Evolutionary conservation across 2,797 vertebrate species (phyloP), one percentile per base, ranked within the genome.

Genomic region (Pseudochaenichthys georgianus): DNA sequence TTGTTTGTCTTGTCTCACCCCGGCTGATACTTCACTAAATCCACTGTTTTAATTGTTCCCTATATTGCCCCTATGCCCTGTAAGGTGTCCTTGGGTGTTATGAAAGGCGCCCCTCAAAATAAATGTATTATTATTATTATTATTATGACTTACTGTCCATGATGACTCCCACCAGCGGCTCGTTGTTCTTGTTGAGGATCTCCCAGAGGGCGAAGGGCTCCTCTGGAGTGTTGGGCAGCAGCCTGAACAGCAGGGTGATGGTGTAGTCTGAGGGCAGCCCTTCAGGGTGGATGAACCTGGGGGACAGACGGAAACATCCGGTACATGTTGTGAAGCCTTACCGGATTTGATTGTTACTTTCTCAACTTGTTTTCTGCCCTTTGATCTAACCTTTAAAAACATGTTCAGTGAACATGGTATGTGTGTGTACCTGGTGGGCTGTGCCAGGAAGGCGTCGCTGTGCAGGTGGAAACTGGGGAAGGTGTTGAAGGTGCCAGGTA

Each of bases 151-250:
- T 95, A 99, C 98, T 98, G 82, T 99, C 98, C 85, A 99, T 92
- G 89, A 99, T 98, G 82, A 99, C 95, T 31, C 98, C 98, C 77
- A 98, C 96, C 85, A 98, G 86, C 0, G 98, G 97, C 75, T 98
- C 96, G 1, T 96, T 96, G 34, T 90, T 88, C 91, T 95, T 93
- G 91, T 98, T 96, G 75, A 99, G 95, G 91, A 99, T 96, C 91
- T 99, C 98, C 98, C 98, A 99, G 50, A 99, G 93, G 62, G 97
- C 97, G 85, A 99, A 99, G 0, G 98, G 97, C 80, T 99, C 98
- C 80, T 95, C 85, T 0, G 98, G 97, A 0, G 97, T 99, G 74
- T 97, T 93, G 0, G 97, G 94, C 60, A 99, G 95, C 70, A 99
- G 94, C 4, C 98, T 95, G 81, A 99, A 98, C 28, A 99, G 95